phyloP scores from a whole-genome alignment of 1,140 invertebrate species.

The Zaprionus kolodkinae region DNA sequence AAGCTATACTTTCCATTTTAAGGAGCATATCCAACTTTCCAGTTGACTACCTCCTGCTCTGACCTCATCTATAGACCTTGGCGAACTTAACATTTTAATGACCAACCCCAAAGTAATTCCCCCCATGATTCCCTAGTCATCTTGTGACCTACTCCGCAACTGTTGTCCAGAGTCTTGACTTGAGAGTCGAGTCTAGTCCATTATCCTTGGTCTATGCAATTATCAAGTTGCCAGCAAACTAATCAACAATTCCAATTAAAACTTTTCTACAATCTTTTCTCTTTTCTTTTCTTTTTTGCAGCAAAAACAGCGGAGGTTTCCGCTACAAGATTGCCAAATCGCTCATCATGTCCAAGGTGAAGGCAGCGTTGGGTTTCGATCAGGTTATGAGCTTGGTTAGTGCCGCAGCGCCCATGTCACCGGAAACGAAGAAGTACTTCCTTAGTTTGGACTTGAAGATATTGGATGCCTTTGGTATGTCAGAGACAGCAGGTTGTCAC shows the following conservation, averaged over 20 bases:
- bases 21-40: not conserved
- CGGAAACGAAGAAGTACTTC: constrained; percentile 95
- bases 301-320: constrained; percentile 74
- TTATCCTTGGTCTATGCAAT: constrained; percentile 36
- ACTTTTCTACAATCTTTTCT: constrained; percentile 38
- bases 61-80: not conserved
- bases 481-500: constrained; percentile 92
- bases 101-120: not conserved
- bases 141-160: not conserved
- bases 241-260: constrained; percentile 67
- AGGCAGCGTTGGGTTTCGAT: constrained; percentile 90
- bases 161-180: not conserved
- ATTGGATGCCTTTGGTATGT: constrained; percentile 94
- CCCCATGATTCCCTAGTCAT: not conserved
- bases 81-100: not conserved
- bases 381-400: constrained; percentile 88
- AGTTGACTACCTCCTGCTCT: not conserved
- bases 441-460: constrained; percentile 93
- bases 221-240: constrained; percentile 33
- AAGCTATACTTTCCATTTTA: no score
- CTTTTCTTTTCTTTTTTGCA: constrained; percentile 28
- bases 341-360: constrained; percentile 88
- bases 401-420: constrained; percentile 93
- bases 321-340: constrained; percentile 82
- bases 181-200: not conserved